These are phyloP conservation scores for Cephalopterus ornatus DNA, from an alignment of 2,113 vertebrate genomes.

Conservation along the genomic window DNA sequence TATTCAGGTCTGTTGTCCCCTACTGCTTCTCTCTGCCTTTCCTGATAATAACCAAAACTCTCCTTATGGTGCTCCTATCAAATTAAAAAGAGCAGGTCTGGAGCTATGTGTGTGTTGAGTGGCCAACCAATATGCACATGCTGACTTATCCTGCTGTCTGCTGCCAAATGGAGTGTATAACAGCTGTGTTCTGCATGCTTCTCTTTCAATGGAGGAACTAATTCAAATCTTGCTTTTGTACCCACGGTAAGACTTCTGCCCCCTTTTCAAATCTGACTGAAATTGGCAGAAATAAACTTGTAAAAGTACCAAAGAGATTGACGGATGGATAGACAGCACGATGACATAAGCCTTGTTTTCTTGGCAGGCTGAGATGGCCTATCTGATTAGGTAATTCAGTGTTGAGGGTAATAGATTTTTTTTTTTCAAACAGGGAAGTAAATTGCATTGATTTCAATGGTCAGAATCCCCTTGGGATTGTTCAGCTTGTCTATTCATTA, in stretches of 20 bases:
- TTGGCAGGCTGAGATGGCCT: not conserved
- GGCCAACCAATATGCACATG: not conserved
- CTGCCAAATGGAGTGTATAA: slow-evolving; percentile 11
- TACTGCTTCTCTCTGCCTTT: not conserved
- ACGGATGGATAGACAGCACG: not conserved
- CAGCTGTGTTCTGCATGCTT: slow-evolving; percentile 39
- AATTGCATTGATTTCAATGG: slow-evolving; percentile 18
- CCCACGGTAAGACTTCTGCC: not conserved
- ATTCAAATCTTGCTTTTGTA: not conserved
- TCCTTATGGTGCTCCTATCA: not conserved
- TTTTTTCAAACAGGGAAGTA: not conserved
- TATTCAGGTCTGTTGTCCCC: not conserved
- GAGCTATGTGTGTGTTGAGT: not conserved
- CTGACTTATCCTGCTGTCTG: slow-evolving; percentile 13
- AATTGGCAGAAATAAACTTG: slow-evolving; percentile 6
- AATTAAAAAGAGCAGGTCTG: not conserved
- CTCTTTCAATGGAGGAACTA: slow-evolving; percentile 2
- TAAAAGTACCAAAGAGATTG: not conserved
- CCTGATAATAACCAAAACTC: slow-evolving; percentile 27
- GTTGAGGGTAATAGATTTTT: not conserved
- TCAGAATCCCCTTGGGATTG: not conserved
- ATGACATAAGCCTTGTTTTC: slow-evolving; percentile 4
- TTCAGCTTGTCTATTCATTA: not conserved
- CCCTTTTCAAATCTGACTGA: not conserved
- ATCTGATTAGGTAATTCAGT: not conserved